Base-by-base conservation (phyloP, 2,888 invertebrate genomes). In the Platypus cylindrus region DNA sequence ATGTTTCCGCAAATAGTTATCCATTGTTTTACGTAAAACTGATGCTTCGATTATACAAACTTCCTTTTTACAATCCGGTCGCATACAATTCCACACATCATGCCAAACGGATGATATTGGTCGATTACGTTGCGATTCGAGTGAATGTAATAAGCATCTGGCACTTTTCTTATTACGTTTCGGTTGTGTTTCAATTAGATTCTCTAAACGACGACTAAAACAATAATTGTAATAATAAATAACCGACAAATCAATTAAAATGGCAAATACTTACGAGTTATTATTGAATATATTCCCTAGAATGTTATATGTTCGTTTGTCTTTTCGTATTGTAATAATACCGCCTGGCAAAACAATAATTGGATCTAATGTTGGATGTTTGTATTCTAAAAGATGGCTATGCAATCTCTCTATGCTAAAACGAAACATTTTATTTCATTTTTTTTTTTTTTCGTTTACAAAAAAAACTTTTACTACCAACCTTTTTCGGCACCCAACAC, bases 401-500 rank as follows among this genome's bases (percentile, higher is more conserved):
- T 87, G 90, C 47, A 93, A 67, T 49, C 84, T 73, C 62, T 93
- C 91, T 49, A 90, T 90, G 60, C 90, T 90, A 56, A 24, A 47
- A 45, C 17, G 25, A 22, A 41, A 25, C 17, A 24, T 11, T n/a
- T 11, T 11, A 24, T 14, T 27, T 15, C 27, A 24, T 31, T 5
- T 25, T 13, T 8, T 27, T 11, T 4, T 30, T 16, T 30, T 14
- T 7, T 30, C n/a, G 18, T 5, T 5, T 7, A 26, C 9, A 8
- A 17, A 28, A 20, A 3, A 28, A 32, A 5, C 7, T n/a, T 27
- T 17, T 18, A 15, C 7, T 12, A 32, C 47, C 50, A 67, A 85
- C 87, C 86, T 86, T 70, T 86, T 73, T 46, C 91, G 71, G 65
- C 93, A 93, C 43, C 93, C 91, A 54, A 93, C 87, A 68, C 93